Base-by-base conservation (phyloP, 2,797 vertebrate species). In the Gobio occitaniae region DNA sequence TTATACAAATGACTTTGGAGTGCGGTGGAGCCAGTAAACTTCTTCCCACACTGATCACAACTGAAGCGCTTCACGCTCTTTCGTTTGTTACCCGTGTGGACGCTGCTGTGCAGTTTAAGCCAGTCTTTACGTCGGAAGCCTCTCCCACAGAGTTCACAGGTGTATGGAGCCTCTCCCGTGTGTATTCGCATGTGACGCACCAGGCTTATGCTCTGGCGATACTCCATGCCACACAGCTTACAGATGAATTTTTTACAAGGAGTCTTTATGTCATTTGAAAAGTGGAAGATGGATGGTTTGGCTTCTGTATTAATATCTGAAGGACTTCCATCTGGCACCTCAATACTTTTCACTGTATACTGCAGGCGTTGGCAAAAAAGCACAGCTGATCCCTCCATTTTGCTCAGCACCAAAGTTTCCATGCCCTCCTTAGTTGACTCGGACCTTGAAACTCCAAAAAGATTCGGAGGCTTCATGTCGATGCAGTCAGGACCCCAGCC, bases 131-230 rank as follows among this genome's bases (percentile, higher is more conserved):
- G 81, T 1, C 72, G 29, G n/a, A 88, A 88, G 4, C 10, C 17
- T 21, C 16, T 86, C 0, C 59, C 56, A n/a, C 87, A 88, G 52
- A 82, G 6, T 6, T 61, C 36, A 52, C 87, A 88, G 4, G 6
- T 8, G 56, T 81, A 78, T 4, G 82, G 87, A 0, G 38, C 65
- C 32, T 88, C 84, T 21, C 87, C 84, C 0, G 87, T 84, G 84
- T 88, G 87, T 17, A 86, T 82, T 54, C 78, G 52, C 81, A 84
- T 84, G 87, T 88, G 87, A 11, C 16, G 21, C 15, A 56, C 11
- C 10, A 88, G 72, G 21, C 38, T 86, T 59, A 1, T 0, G 7
- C 12, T 81, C 21, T 54, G 54, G 3, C 19, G 6, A 13, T 86
- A 84, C 70, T 84, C 78, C 2, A 38, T 4, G 6, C 82, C 87